These are phyloP conservation scores for Siderastrea radians DNA, from an alignment of 92 coral and sea anemone genomes.

Conservation along the genomic window DNA sequence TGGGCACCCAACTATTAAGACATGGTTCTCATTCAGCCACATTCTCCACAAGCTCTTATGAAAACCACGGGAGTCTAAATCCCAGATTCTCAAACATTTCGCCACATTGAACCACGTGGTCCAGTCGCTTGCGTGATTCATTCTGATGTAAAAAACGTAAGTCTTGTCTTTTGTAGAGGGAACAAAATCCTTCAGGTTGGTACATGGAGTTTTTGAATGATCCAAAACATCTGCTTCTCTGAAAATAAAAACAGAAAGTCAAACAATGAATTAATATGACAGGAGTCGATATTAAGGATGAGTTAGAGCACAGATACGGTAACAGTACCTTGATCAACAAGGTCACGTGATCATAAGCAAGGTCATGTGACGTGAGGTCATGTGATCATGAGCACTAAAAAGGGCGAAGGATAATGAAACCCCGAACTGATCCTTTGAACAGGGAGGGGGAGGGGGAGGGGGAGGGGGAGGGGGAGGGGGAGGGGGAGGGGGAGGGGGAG, in stretches of 20 bases:
- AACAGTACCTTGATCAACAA: no score
- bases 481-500: no score
- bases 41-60: slow-evolving; percentile 83
- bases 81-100: slow-evolving; percentile 79
- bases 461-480: no score
- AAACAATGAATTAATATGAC: background rate
- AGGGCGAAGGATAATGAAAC: no score
- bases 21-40: slow-evolving; percentile 79
- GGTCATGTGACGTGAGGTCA: no score
- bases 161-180: slow-evolving; percentile 66
- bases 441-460: no score
- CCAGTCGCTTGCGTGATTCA: slow-evolving; percentile 62
- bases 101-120: slow-evolving; percentile 81
- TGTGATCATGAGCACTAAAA: no score
- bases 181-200: slow-evolving; percentile 66
- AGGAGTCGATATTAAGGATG: no score
- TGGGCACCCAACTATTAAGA: slow-evolving; percentile 81
- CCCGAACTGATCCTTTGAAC: no score
- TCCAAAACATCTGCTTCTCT: slow-evolving; percentile 73
- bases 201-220: slow-evolving; percentile 81
- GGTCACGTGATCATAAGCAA: no score
- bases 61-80: slow-evolving; percentile 73
- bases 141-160: slow-evolving; percentile 68
- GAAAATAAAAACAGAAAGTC: background rate
- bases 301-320: no score